Percentiles rank a stretch among this genome's conserved stretches.
Evolutionary conservation across 2,797 vertebrate genomes (phyloP).

Genomic region (Lepilemur septentrionalis): DNA sequence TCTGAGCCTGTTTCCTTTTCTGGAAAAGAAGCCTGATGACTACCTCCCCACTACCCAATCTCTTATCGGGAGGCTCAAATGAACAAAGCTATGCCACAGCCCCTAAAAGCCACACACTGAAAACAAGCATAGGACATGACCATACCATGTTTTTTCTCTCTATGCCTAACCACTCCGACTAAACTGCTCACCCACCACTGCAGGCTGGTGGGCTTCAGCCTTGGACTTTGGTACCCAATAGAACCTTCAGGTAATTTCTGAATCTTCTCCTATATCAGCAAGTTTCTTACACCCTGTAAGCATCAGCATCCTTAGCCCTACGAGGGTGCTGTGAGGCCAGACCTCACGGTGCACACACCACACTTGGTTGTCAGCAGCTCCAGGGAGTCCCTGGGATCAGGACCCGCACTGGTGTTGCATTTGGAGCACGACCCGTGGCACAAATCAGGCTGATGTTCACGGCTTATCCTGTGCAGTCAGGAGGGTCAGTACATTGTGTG

Average conservation of each 20-base stretch:
- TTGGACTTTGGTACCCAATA: not conserved
- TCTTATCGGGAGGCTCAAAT: not conserved
- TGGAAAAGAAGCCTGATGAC: not conserved
- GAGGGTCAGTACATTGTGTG: fast-evolving
- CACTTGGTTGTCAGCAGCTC: not conserved
- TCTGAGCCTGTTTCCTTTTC: not conserved
- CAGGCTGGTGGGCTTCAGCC: not conserved
- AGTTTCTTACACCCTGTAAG: not conserved
- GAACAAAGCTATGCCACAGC: not conserved
- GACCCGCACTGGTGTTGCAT: not conserved
- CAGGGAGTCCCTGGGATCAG: not conserved
- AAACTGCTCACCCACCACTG: not conserved
- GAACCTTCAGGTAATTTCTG: not conserved
- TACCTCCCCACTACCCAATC: not conserved
- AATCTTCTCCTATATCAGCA: not conserved
- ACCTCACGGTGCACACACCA: fast-evolving
- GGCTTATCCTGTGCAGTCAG: not conserved
- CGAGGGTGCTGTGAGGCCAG: fast-evolving
- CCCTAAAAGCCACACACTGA: not conserved
- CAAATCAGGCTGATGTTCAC: fast-evolving
- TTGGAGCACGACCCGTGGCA: not conserved
- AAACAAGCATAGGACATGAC: fast-evolving
- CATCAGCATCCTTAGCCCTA: not conserved
- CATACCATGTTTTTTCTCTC: fast-evolving
- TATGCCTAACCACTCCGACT: no score